Evolutionary conservation across 2,888 invertebrate species (phyloP).

Genomic region (Drosophila affinis): DNA sequence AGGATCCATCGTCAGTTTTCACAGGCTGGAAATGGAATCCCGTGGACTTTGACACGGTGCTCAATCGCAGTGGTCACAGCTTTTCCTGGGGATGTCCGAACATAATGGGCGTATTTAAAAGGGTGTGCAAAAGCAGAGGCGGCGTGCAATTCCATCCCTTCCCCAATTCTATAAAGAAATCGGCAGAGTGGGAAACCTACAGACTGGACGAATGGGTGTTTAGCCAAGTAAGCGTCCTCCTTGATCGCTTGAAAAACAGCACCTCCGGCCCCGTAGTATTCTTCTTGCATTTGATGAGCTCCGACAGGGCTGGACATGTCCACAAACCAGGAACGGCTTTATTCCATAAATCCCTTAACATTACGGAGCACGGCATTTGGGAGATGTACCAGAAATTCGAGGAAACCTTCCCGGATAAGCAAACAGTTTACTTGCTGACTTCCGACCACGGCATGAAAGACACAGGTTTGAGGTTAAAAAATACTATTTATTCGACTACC

Average conservation of each 20-base stretch:
- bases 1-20: constrained; percentile 98
- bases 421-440: constrained; percentile 95
- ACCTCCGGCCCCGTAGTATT: constrained; percentile 87
- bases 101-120: constrained; percentile 95
- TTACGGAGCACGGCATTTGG: constrained; percentile 91
- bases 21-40: constrained; percentile 99
- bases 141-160: constrained; percentile 84
- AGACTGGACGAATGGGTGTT: constrained; percentile 96
- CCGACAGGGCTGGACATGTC: constrained; percentile 97
- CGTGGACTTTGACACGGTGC: constrained; percentile 97
- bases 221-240: constrained; percentile 87
- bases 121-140: constrained; percentile 84
- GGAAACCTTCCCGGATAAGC: constrained; percentile 89
- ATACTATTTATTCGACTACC: neutral
- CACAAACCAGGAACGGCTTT: constrained; percentile 94
- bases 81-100: constrained; percentile 99
- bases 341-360: constrained; percentile 90
- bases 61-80: constrained; percentile 93
- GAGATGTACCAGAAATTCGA: constrained; percentile 88
- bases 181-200: constrained; percentile 85
- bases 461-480: constrained; percentile 88
- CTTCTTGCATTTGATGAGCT: constrained; percentile 96
- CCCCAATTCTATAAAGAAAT: constrained; percentile 90
- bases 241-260: constrained; percentile 82
- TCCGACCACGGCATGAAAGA: constrained; percentile 99